phyloP scores from a whole-genome alignment of 2,797 vertebrate species.

The Ptychadena robeensis region DNA sequence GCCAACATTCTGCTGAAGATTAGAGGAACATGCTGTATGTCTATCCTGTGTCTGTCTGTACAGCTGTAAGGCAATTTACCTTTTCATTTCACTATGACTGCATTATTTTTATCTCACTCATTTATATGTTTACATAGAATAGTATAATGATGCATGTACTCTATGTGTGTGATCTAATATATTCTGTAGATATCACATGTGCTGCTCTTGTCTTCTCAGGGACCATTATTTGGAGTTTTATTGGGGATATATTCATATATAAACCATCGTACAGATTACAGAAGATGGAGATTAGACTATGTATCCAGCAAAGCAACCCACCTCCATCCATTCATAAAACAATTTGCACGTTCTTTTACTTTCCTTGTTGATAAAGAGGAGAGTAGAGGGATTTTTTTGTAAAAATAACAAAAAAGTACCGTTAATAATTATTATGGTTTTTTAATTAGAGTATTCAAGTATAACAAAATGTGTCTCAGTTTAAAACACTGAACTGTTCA shows the following conservation, averaged over 20 bases:
- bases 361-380: too few species aligned
- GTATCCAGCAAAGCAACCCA: too few species aligned
- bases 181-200: background rate
- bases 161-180: background rate
- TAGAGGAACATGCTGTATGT: background rate
- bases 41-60: too few species aligned
- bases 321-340: too few species aligned
- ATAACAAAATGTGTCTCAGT: too few species aligned
- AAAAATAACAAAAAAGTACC: too few species aligned
- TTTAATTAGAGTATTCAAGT: too few species aligned
- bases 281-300: background rate
- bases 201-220: background rate
- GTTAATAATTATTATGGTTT: too few species aligned
- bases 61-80: background rate
- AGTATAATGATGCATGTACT: background rate
- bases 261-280: background rate
- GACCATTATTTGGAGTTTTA: background rate
- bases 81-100: background rate
- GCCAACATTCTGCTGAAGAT: background rate
- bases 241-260: background rate
- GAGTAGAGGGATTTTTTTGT: too few species aligned
- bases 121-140: background rate
- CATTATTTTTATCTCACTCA: background rate
- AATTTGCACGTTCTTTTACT: too few species aligned
- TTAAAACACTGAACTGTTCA: too few species aligned